Evolutionary conservation across 2,888 invertebrate genomes (phyloP), one percentile per base, ranked within the genome.

Genomic region (Synanthedon myopaeformis): DNA sequence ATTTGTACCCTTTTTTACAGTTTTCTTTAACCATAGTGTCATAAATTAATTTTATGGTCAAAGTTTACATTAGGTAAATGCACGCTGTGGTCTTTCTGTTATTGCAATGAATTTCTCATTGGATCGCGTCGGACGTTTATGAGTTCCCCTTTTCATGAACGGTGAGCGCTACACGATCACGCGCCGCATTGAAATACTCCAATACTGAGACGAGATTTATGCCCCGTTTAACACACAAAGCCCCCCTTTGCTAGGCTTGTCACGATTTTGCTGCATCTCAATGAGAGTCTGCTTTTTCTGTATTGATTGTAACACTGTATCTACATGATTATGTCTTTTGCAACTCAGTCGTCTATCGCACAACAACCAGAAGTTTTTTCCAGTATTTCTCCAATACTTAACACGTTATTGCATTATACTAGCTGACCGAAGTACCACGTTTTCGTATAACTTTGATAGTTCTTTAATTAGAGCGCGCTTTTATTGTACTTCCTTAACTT

Each of bases 101-200:
- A 60, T 66, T 69, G 61, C 63, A 70, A 66, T 59, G 59, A 64
- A 62, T 76, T 74, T 75, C 72, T 72, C 70, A 70, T 75, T 76
- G 66, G 65, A 72, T 67, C 64, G 59, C 59, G 64, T n/a, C 12
- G 11, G 23, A 51, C 58, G 59, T 67, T 66, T 66, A 68, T 66
- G 64, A 61, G 63, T 58, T 64, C 67, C 66, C 58, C 56, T 59
- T 57, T 60, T 61, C 61, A 56, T 57, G 62, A 61, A 61, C 64
- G 59, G 58, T 35, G 61, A 57, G 56, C 57, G 53, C 63, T 62
- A 69, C 71, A 65, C 68, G 72, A 72, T 67, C 59, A 60, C 59
- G 57, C 58, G 58, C 56, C 58, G 55, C 52, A 52, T 53, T 54
- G 52, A 53, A 56, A 52, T 53, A 49, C 52, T 52, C 57, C 58